These are phyloP conservation scores for Polydrusus pterygomalis DNA, from an alignment of 2,888 invertebrate genomes.

Conservation along the genomic window DNA sequence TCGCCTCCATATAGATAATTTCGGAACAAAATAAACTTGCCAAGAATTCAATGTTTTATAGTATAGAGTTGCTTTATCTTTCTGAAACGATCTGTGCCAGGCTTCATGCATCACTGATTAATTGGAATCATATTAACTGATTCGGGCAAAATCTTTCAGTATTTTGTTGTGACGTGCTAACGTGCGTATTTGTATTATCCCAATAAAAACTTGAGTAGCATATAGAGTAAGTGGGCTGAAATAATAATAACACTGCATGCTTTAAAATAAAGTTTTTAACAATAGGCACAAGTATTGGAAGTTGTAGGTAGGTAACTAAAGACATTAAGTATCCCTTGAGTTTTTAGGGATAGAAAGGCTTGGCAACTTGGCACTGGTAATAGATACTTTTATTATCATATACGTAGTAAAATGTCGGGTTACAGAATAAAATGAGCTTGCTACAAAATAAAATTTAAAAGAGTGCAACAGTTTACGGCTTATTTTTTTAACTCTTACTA, in stretches of 20 bases:
- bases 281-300: constrained; percentile 51
- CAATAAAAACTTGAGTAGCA: constrained; percentile 59
- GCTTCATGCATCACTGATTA: constrained; percentile 15
- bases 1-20: too few relatives aligned
- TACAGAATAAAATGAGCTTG: too few relatives aligned
- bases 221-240: constrained; percentile 58
- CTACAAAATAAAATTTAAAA: too few relatives aligned
- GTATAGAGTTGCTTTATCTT: constrained; percentile 6
- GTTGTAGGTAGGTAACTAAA: constrained; percentile 54
- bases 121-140: not conserved
- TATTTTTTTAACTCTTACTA: too few relatives aligned
- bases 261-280: constrained; percentile 50
- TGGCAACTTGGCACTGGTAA: constrained; percentile 44
- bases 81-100: constrained; percentile 21
- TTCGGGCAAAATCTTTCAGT: constrained; percentile 50
- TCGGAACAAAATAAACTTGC: too few relatives aligned
- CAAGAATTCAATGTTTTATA: not conserved
- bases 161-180: constrained; percentile 66
- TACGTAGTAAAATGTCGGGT: too few relatives aligned
- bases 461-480: too few relatives aligned
- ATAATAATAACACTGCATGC: constrained; percentile 54
- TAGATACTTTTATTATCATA: not conserved
- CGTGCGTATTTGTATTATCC: constrained; percentile 60
- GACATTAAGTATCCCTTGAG: constrained; percentile 54
- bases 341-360: constrained; percentile 52